These are phyloP conservation scores for Acanthaster planci DNA, from an alignment of 35 echinoderm and acorn worm genomes.

Conservation along the genomic window DNA sequence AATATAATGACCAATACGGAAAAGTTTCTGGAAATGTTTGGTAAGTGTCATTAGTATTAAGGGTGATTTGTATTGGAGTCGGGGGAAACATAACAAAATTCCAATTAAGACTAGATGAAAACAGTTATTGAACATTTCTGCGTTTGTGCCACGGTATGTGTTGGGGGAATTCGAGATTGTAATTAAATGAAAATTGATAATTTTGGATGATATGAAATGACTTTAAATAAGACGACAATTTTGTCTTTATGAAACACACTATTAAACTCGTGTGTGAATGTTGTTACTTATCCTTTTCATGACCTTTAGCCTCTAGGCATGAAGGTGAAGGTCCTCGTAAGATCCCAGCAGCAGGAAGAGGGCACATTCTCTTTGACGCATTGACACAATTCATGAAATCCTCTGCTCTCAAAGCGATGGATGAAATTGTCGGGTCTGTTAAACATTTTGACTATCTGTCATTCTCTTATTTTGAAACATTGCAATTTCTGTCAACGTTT, in stretches of 20 bases:
- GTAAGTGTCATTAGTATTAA: conserved; percentile 32
- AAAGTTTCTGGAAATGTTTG: conserved; percentile 94
- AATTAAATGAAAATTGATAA: background rate
- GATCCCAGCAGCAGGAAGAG: conserved; percentile 21
- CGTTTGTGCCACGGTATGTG: too few relatives aligned
- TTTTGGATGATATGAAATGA: background rate
- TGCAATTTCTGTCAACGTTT: too few relatives aligned
- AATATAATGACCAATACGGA: conserved; percentile 95
- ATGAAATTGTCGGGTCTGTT: conserved; percentile 86
- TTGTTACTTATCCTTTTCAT: background rate
- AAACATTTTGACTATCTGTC: background rate
- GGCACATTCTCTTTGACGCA: conserved; percentile 86
- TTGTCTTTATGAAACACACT: too few relatives aligned
- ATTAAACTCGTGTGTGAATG: too few relatives aligned
- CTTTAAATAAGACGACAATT: background rate
- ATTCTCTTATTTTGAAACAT: too few relatives aligned
- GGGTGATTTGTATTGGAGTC: too few relatives aligned
- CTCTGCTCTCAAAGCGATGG: conserved; percentile 91
- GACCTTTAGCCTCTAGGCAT: conserved; percentile 35
- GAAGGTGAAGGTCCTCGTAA: conserved; percentile 21
- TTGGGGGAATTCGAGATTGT: too few relatives aligned
- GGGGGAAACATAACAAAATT: too few relatives aligned
- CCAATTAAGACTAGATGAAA: too few relatives aligned
- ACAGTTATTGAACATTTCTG: too few relatives aligned
- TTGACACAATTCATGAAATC: conserved; percentile 97